Conservation (phyloP, 2,113 vertebrate genomes). For the Malurus cyaneus region DNA sequence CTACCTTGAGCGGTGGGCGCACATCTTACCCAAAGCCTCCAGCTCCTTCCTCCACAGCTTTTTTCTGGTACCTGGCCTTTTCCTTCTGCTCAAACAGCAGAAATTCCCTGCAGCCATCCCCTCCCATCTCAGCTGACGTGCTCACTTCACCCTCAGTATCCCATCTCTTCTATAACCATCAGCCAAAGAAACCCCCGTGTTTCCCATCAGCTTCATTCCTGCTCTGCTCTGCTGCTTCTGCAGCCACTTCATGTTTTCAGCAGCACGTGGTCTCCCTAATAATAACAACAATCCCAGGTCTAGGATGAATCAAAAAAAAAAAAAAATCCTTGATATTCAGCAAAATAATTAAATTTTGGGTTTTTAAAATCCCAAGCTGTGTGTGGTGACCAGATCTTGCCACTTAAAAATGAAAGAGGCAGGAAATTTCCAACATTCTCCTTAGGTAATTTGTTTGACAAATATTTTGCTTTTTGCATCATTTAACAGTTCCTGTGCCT, state of each 20-base stretch:
- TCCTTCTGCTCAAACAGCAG: neutral
- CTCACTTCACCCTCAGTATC: rapidly evolving
- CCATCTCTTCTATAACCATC: neutral
- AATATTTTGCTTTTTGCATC: neutral
- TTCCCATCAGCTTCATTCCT: neutral
- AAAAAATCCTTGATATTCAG: neutral
- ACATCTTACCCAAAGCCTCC: neutral
- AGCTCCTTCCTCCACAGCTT: neutral
- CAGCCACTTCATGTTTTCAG: neutral
- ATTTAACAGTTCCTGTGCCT: neutral
- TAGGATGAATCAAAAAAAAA: neutral
- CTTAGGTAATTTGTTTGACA: neutral
- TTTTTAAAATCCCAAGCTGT: too few species aligned
- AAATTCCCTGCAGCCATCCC: neutral
- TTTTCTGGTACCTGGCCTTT: neutral
- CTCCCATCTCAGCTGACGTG: neutral
- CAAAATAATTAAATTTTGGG: neutral
- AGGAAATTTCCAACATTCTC: neutral
- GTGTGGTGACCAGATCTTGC: neutral
- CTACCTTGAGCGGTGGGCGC: rapidly evolving
- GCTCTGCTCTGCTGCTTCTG: neutral
- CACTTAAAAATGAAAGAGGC: neutral
- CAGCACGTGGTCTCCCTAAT: neutral
- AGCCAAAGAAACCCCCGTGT: rapidly evolving
- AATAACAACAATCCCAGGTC: neutral